Percentiles rank a stretch among this genome's conserved stretches.
Conservation (phyloP, 2,797 vertebrate genomes). For the Oryzias dopingdopingensis region DNA sequence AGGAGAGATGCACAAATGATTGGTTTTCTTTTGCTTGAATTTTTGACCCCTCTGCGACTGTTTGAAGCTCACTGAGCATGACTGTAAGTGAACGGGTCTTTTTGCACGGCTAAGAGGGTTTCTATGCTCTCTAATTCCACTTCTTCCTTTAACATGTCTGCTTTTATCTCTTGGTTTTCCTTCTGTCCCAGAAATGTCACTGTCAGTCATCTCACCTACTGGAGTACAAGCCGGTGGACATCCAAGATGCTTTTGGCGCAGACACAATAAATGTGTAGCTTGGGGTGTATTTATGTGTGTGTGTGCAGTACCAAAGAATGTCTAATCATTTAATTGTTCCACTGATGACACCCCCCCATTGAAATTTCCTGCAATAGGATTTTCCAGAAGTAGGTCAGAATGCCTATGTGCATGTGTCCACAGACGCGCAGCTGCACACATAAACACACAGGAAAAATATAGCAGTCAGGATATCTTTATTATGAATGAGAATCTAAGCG, state of each 20-base stretch:
- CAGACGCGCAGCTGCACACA: background rate
- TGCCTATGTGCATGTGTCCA: background rate
- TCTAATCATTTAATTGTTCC: constrained; percentile 1
- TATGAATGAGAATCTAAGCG: constrained; percentile 43
- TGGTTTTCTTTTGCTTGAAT: constrained; percentile 15
- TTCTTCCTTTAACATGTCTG: constrained; percentile 16
- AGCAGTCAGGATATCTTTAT: constrained; percentile 29
- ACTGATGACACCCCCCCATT: constrained; percentile 8
- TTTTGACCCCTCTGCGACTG: constrained; percentile 44
- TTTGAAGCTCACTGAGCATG: constrained; percentile 50
- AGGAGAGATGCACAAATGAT: background rate
- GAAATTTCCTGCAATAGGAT: constrained; percentile 2
- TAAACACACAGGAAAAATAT: constrained; percentile 9
- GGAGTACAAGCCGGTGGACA: constrained; percentile 21
- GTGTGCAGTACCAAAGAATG: background rate
- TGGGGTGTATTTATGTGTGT: constrained; percentile 1
- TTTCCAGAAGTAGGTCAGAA: constrained; percentile 24
- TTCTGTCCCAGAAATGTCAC: constrained; percentile 59
- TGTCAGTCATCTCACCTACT: constrained; percentile 42
- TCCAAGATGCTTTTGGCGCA: constrained; percentile 14
- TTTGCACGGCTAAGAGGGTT: constrained; percentile 51
- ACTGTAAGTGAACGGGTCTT: constrained; percentile 47
- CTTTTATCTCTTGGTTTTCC: constrained; percentile 27
- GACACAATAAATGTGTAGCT: constrained; percentile 8
- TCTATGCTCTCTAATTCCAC: constrained; percentile 37